A percentile compares a stretch with the other conserved stretches of the same genome.
phyloP scores from a whole-genome alignment of 2,797 vertebrate genomes.

The Sebastes taczanowskii region DNA sequence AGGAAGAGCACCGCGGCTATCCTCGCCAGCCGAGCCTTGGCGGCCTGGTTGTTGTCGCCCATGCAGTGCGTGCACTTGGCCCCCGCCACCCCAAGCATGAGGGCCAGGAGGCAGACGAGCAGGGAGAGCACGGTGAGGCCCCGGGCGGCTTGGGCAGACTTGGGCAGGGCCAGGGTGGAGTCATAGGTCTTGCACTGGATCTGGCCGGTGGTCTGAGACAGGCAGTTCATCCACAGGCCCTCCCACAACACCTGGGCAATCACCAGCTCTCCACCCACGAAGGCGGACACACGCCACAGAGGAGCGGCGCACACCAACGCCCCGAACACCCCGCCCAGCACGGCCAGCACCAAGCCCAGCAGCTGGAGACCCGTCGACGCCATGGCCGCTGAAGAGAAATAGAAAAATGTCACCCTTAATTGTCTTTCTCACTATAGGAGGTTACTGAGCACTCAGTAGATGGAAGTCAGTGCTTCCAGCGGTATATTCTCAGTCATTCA shows the following conservation, averaged over 20 bases:
- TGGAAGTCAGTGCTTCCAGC: neutral
- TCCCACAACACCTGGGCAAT: conserved; percentile 92
- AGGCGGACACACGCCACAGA: conserved; percentile 80
- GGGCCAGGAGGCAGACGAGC: conserved; percentile 75
- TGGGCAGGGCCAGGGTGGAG: conserved; percentile 87
- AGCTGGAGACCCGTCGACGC: conserved; percentile 91
- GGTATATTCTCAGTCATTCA: conserved; percentile 2
- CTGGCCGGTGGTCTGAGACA: conserved; percentile 90
- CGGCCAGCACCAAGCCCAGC: conserved; percentile 88
- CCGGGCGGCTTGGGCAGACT: conserved; percentile 70
- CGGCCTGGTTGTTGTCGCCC: conserved; percentile 52
- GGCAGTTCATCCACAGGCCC: conserved; percentile 96
- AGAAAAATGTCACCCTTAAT: neutral
- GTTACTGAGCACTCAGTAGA: neutral
- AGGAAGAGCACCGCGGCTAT: conserved; percentile 67
- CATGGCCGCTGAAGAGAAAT: conserved; percentile 72
- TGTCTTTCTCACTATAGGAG: neutral
- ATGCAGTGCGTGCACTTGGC: conserved; percentile 83
- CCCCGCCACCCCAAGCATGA: conserved; percentile 73
- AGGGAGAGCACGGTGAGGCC: conserved; percentile 76
- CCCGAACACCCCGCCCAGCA: conserved; percentile 88
- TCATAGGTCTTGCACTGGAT: conserved; percentile 95
- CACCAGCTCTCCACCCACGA: conserved; percentile 79
- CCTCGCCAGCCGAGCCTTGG: conserved; percentile 71
- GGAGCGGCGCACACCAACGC: conserved; percentile 78